Evolutionary conservation across 1,140 invertebrate genomes (phyloP), one percentile per base, ranked within the genome.

Genomic region (Pseudomyrmex gracilis): DNA sequence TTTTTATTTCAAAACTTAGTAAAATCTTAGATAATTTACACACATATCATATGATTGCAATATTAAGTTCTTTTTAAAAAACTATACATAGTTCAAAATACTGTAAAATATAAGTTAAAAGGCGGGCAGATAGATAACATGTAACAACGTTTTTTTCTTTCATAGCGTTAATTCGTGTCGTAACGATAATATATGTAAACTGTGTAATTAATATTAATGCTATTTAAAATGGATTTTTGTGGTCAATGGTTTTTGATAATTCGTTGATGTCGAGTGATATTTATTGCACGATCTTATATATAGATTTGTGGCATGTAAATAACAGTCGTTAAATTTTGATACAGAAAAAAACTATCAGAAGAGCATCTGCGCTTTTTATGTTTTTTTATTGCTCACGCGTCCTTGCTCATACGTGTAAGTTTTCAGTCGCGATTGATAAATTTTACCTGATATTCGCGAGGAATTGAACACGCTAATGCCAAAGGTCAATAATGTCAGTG

Each of bases 401-500:
- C 64, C 64, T 78, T 78, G 76, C 15, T 47, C 51, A 78, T 5
- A 34, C 49, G 34, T 17, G 8, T 68, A 66, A 1, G 64, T 78
- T 58, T 68, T 68, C 51, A 68, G 51, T 15, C 74, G 34, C 49
- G 17, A 78, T 70, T 58, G 53, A 78, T 70, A 51, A 47, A 78
- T 80, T 80, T 71, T 20, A 53, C 34, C 66, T 70, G 12, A 8
- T 71, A 71, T 78, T 78, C 53, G 20, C 43, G 20, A 58, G 20
- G 22, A 12, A 57, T 58, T 58, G 12, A 71, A 71, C 66, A 71
- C 66, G 66, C 53, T 80, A 80, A 80, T 80, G 66, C 58, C 66
- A 80, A 49, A 71, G 76, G 76, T 80, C 34, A 43, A 43, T 15
- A 67, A 53, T 5, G 49, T 15, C 34, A 34, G 13, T 71, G 20